A percentile compares a stretch with the other conserved stretches of the same genome.
phyloP scores from a whole-genome alignment of 1,140 invertebrate species.

The Diprion similis region DNA sequence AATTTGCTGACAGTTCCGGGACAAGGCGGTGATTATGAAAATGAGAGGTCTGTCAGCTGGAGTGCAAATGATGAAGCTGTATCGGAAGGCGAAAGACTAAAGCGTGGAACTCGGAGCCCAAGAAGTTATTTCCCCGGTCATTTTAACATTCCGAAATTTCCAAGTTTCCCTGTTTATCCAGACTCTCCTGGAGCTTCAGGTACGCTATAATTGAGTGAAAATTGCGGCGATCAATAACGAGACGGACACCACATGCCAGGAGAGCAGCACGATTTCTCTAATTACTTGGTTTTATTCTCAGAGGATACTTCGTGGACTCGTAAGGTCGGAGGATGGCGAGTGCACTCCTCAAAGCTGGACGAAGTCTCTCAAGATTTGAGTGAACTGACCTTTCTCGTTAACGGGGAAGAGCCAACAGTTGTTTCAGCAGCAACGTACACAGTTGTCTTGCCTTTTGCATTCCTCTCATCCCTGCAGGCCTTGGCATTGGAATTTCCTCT shows the following conservation, averaged over 20 bases:
- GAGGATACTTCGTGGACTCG: background rate
- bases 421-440: constrained; percentile 71
- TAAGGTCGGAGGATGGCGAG: background rate
- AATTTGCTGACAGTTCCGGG: too few species aligned
- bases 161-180: background rate
- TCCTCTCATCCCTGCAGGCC: constrained; percentile 73
- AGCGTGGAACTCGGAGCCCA: background rate
- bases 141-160: background rate
- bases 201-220: background rate
- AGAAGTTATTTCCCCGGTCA: background rate
- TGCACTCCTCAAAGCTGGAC: constrained; percentile 16
- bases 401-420: constrained; percentile 50
- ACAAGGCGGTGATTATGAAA: too few species aligned
- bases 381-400: constrained; percentile 55
- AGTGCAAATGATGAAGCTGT: background rate
- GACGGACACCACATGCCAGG: too few species aligned
- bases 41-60: too few species aligned
- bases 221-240: too few species aligned
- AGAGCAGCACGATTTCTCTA: too few species aligned
- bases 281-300: background rate
- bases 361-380: constrained; percentile 38
- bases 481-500: constrained; percentile 77
- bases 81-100: background rate
- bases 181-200: background rate
- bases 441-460: constrained; percentile 76